Evolutionary conservation across 2,888 invertebrate species (phyloP), one percentile per base, ranked within the genome.

Genomic region (Parnassius mnemosyne): DNA sequence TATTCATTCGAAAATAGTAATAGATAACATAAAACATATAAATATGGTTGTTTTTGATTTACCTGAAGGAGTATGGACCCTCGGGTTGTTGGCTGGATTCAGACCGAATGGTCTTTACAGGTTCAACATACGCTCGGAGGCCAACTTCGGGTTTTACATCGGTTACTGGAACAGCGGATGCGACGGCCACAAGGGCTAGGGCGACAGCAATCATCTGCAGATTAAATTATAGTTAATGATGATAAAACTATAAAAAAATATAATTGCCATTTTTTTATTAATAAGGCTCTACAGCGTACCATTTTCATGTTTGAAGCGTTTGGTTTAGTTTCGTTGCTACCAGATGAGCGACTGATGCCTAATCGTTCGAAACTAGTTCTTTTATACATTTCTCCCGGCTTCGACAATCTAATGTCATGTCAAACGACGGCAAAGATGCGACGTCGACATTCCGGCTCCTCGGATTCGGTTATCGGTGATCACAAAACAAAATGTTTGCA

Each of bases 361-460:
- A 69, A 73, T 66, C 71, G 71, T 61, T 74, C 69, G 75, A 70
- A 71, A 72, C 81, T 72, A 78, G 82, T 77, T 85, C 87, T 89
- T 89, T 84, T 89, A 90, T 89, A 89, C 85, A 85, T 83, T 84
- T 84, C 83, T 80, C 78, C 71, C 70, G 68, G 75, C 77, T 34
- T 44, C 11, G 67, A 74, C 68, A 81, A 80, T 79, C 79, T 79
- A 80, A 79, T 82, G 81, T 84, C 85, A 85, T 84, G 80, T 82
- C 84, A 83, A 78, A 84, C 71, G 78, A 76, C 76, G 70, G 75
- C 80, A 83, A 83, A 83, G 74, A 83, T 75, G 73, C 73, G 77
- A 80, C 83, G 78, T 83, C 82, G 82, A 81, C 85, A 84, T 84
- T 76, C 78, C 79, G 75, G 75, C 79, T 78, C 71, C 71, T 61